phyloP scores from a whole-genome alignment of 2,797 vertebrate species.

The Sebastes minor region DNA sequence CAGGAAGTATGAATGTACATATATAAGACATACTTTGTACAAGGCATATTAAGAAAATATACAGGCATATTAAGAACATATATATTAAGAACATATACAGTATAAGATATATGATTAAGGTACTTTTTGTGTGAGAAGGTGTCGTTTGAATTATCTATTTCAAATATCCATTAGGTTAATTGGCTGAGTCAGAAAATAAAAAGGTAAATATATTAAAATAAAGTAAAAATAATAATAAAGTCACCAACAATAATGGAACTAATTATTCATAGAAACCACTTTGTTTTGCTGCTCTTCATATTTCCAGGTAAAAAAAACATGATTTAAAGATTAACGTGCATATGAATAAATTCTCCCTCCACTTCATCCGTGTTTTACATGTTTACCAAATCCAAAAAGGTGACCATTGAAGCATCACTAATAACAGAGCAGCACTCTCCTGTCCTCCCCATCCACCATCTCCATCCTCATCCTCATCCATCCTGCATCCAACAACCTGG shows the following conservation, averaged over 20 bases:
- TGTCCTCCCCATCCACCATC: conserved; percentile 11
- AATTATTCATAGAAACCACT: neutral
- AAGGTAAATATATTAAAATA: neutral
- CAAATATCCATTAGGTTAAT: no score
- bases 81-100: no score
- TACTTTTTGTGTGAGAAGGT: no score
- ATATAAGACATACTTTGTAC: no score
- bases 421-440: conserved; percentile 33
- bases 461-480: no score
- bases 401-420: conserved; percentile 41
- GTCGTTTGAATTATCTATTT: no score
- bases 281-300: neutral
- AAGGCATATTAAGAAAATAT: no score
- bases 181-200: neutral
- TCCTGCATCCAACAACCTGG: conserved; percentile 61
- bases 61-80: no score
- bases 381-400: conserved; percentile 20
- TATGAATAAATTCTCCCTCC: neutral
- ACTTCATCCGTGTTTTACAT: conserved; percentile 3
- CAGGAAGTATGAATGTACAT: no score
- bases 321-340: neutral
- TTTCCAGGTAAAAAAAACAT: neutral
- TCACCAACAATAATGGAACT: neutral
- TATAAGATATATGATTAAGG: no score
- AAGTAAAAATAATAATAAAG: neutral